Evolutionary conservation across 2,888 invertebrate species (phyloP).

Genomic region (Pristionchus mayeri): DNA sequence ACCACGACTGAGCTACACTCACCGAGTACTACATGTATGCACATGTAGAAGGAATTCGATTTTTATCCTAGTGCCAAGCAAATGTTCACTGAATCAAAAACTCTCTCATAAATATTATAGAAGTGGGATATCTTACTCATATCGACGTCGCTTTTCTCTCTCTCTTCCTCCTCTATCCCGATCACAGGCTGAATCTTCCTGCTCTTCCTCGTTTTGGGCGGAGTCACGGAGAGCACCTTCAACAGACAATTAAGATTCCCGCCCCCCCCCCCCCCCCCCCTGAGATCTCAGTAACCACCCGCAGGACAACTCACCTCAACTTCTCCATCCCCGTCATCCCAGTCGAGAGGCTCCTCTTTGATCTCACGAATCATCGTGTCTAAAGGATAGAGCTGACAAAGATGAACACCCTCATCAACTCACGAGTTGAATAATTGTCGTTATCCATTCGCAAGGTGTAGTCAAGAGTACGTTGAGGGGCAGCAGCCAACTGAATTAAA

Average conservation of each 20-base stretch:
- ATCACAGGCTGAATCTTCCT: not conserved
- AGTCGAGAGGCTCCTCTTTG: conserved; percentile 35
- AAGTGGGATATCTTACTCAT: not conserved
- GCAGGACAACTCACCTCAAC: not conserved
- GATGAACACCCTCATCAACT: not conserved
- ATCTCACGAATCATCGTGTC: conserved; percentile 17
- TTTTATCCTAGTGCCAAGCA: no score
- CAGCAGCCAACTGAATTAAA: conserved; percentile 11
- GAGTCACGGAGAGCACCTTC: not conserved
- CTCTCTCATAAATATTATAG: no score
- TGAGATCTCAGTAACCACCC: no score
- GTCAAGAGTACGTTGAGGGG: not conserved
- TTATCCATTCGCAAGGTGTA: not conserved
- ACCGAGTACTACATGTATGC: no score
- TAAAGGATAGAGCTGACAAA: not conserved
- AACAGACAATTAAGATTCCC: no score
- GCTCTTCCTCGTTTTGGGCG: not conserved
- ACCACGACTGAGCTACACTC: no score
- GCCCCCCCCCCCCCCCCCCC: no score
- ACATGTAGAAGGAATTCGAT: no score
- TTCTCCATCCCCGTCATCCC: conserved; percentile 12
- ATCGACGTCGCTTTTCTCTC: not conserved
- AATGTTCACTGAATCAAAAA: no score
- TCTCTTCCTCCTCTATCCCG: conserved; percentile 8
- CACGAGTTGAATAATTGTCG: not conserved